Conservation (phyloP, 2,888 invertebrate species). For the Agapetus fuscipes region DNA sequence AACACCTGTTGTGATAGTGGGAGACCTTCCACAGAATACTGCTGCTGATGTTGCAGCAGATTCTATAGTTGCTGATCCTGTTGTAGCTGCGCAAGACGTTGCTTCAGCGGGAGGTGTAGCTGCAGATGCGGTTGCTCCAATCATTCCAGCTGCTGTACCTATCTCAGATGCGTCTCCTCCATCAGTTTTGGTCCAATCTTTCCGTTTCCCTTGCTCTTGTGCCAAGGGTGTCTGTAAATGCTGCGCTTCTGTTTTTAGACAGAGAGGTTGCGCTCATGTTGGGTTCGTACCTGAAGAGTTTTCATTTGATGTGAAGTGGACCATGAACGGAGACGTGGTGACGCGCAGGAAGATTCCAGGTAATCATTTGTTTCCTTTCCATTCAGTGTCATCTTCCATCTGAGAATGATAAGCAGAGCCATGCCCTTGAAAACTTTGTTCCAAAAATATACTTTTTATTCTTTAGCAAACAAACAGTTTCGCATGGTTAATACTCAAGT, state of each 20-base stretch:
- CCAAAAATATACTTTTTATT: background rate
- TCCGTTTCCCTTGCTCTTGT: slow-evolving; percentile 53
- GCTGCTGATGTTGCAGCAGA: too few relatives aligned
- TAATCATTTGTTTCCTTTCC: too few relatives aligned
- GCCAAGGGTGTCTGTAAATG: slow-evolving; percentile 54
- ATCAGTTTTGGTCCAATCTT: slow-evolving; percentile 36
- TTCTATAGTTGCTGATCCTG: too few relatives aligned
- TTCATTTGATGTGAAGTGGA: slow-evolving; percentile 62
- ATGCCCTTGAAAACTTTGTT: background rate
- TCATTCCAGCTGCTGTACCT: slow-evolving; percentile 8
- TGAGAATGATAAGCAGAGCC: too few relatives aligned
- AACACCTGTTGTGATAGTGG: too few relatives aligned
- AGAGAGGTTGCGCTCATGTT: slow-evolving; percentile 70
- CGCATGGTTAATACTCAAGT: too few relatives aligned
- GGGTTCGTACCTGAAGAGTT: slow-evolving; percentile 76
- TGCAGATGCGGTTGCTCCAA: slow-evolving; percentile 2
- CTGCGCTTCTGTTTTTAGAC: slow-evolving; percentile 57
- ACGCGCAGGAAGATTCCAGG: slow-evolving; percentile 67
- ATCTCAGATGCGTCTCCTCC: slow-evolving; percentile 2
- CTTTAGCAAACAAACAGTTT: background rate
- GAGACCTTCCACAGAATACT: too few relatives aligned
- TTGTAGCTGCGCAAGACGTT: slow-evolving; percentile 28
- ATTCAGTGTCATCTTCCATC: too few relatives aligned
- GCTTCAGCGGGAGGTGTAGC: background rate
- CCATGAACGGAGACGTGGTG: slow-evolving; percentile 62